Evolutionary conservation across 2,888 invertebrate genomes (phyloP).

Genomic region (Keiferia lycopersicella): DNA sequence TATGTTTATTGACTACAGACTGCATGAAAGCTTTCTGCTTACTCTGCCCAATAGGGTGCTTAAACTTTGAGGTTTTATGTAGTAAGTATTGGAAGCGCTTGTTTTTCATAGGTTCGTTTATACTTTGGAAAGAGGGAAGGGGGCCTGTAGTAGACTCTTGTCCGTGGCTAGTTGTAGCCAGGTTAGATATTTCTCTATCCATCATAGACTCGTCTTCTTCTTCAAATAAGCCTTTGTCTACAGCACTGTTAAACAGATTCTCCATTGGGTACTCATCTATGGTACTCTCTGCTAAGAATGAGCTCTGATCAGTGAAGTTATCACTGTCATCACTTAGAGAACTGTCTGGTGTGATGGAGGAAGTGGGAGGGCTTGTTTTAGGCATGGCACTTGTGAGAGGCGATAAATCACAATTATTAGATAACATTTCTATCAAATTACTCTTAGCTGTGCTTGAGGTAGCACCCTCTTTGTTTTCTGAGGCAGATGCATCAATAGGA

Average conservation of each 20-base stretch:
- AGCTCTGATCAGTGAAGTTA: conserved; percentile 74
- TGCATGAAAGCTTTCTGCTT: conserved; percentile 79
- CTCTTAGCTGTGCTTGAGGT: conserved; percentile 67
- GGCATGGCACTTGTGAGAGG: conserved; percentile 62
- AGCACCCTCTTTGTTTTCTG: conserved; percentile 55
- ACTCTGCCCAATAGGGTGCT: conserved; percentile 74
- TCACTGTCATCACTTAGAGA: conserved; percentile 75
- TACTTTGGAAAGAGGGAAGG: conserved; percentile 71
- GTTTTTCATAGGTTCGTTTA: conserved; percentile 74
- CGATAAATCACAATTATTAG: conserved; percentile 62
- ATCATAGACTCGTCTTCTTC: conserved; percentile 74
- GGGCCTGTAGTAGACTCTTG: conserved; percentile 65
- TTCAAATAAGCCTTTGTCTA: conserved; percentile 74
- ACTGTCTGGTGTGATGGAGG: conserved; percentile 65
- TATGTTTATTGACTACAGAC: conserved; percentile 76
- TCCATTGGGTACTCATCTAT: conserved; percentile 79
- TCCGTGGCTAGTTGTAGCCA: conserved; percentile 75
- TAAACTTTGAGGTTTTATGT: conserved; percentile 77
- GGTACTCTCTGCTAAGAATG: conserved; percentile 73
- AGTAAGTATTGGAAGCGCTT: conserved; percentile 77
- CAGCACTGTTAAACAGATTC: conserved; percentile 74
- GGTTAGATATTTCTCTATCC: conserved; percentile 75
- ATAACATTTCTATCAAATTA: conserved; percentile 71
- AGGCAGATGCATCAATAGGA: conserved; percentile 56
- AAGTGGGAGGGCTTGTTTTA: conserved; percentile 56